Evolutionary conservation across 2,113 vertebrate genomes (phyloP).

Genomic region (Sander lucioperca): DNA sequence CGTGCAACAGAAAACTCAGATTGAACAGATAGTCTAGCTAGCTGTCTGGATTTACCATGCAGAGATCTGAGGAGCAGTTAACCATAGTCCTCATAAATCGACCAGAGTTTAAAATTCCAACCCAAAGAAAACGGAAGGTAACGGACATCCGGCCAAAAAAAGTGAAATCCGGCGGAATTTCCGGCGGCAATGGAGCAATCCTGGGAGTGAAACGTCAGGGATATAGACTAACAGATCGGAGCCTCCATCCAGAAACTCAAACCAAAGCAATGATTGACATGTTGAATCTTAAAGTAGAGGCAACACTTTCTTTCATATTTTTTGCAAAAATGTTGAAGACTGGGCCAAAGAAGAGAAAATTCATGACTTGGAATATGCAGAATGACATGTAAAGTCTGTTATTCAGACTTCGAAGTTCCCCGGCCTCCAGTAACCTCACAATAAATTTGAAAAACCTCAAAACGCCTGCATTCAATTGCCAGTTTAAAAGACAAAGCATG

Average conservation of each 20-base stretch:
- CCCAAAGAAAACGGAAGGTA: too few relatives aligned
- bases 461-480: conserved; percentile 32
- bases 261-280: neutral
- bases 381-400: conserved; percentile 41
- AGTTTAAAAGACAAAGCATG: conserved; percentile 59
- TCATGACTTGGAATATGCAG: conserved; percentile 22
- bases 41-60: too few relatives aligned
- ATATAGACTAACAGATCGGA: too few relatives aligned
- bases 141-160: too few relatives aligned
- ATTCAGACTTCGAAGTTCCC: conserved; percentile 48
- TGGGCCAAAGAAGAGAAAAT: conserved; percentile 21
- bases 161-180: too few relatives aligned
- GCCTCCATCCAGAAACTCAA: conserved; percentile 5
- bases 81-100: too few relatives aligned
- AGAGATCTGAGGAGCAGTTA: too few relatives aligned
- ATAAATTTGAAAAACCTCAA: conserved; percentile 48
- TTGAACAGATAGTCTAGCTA: too few relatives aligned
- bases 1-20: too few relatives aligned
- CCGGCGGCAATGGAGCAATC: too few relatives aligned
- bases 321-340: conserved; percentile 27
- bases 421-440: conserved; percentile 46
- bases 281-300: conserved; percentile 23
- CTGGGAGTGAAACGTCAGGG: too few relatives aligned
- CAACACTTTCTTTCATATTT: conserved; percentile 1
- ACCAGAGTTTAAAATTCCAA: too few relatives aligned